phyloP scores from a whole-genome alignment of 37 sponge, comb jelly and placozoan genomes.

The Theonella swinhoei region DNA sequence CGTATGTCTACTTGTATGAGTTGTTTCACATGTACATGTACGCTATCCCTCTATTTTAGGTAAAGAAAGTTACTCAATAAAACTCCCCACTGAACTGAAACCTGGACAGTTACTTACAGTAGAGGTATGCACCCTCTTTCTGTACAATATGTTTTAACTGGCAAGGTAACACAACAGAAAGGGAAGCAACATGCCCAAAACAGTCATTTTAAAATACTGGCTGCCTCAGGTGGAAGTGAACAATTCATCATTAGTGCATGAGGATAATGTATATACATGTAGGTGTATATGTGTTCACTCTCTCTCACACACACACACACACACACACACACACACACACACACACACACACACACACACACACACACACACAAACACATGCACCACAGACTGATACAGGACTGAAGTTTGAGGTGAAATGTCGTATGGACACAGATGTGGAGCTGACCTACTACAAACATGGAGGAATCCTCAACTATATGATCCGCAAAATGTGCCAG shows the following conservation, averaged over 20 bases:
- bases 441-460: constrained; percentile 83
- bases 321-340: not conserved
- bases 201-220: not conserved
- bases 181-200: no score
- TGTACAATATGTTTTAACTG: constrained; percentile 11
- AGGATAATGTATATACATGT: constrained; percentile 14
- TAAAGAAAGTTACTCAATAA: constrained; percentile 69
- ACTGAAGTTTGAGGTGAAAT: constrained; percentile 42
- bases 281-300: constrained; percentile 39
- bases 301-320: not conserved
- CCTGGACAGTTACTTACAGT: constrained; percentile 75
- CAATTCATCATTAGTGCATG: no score
- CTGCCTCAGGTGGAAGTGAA: no score
- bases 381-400: constrained; percentile 33
- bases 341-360: not conserved
- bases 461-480: constrained; percentile 89
- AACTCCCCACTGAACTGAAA: constrained; percentile 57
- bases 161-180: not conserved
- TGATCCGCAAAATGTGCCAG: constrained; percentile 61
- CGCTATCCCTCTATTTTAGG: not conserved
- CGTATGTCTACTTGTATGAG: not conserved
- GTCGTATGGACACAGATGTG: constrained; percentile 90
- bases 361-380: no score
- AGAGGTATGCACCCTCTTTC: constrained; percentile 46
- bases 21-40: not conserved